Percentiles rank a stretch among this genome's conserved stretches.
These are phyloP conservation scores for Hapalemur alaotrensis DNA, from an alignment of 2,797 vertebrate genomes.

Conservation along the genomic window DNA sequence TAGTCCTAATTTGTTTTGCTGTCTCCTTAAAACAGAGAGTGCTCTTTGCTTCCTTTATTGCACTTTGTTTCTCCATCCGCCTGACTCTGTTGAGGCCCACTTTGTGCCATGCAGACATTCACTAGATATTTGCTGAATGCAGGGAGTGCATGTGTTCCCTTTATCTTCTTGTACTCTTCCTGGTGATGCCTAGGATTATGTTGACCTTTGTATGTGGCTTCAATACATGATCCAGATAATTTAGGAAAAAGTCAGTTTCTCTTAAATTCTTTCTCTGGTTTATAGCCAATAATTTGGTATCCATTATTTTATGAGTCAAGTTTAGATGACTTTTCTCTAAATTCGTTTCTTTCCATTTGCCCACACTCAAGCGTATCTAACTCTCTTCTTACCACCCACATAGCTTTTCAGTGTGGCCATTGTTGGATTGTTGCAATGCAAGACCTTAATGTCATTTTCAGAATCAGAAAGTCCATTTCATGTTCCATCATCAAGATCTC, in stretches of 20 bases:
- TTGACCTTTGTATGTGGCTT: slow-evolving; percentile 14
- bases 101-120: neutral
- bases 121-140: neutral
- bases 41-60: neutral
- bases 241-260: neutral
- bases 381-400: neutral
- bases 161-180: neutral
- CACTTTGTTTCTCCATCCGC: neutral
- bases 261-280: neutral
- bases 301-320: slow-evolving; percentile 46
- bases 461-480: slow-evolving; percentile 45
- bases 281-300: slow-evolving; percentile 17
- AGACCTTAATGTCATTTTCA: slow-evolving; percentile 51
- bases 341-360: slow-evolving; percentile 38
- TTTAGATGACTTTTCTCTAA: slow-evolving; percentile 37
- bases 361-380: slow-evolving; percentile 3
- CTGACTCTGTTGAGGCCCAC: neutral
- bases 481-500: slow-evolving; percentile 8
- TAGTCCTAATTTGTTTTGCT: neutral
- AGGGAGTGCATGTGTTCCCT: neutral
- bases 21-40: neutral
- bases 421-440: neutral
- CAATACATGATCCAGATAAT: neutral
- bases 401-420: neutral
- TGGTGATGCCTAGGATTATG: neutral